These are phyloP conservation scores for Pitta sordida DNA, from an alignment of 2,113 vertebrate species.

Conservation along the genomic window DNA sequence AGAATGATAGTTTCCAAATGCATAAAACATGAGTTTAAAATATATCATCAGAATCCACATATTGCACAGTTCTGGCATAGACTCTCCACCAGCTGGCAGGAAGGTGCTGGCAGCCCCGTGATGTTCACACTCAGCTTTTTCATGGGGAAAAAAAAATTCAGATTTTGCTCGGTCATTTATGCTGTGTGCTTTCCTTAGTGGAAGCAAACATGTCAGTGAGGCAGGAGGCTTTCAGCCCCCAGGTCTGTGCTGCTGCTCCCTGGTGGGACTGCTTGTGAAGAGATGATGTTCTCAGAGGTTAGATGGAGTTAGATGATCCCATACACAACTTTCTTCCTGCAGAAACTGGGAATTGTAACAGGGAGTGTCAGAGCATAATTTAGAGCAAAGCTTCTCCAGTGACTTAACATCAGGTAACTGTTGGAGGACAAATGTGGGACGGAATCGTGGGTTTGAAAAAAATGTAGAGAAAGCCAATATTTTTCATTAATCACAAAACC, in stretches of 20 bases:
- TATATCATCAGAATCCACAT: not conserved
- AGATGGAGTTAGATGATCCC: rapidly evolving
- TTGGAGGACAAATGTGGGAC: not conserved
- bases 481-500: not conserved
- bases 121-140: not conserved
- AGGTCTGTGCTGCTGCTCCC: not conserved
- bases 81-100: constrained; percentile 5
- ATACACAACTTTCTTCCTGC: not conserved
- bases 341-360: not conserved
- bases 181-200: not conserved
- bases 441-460: not conserved
- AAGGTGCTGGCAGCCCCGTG: not conserved
- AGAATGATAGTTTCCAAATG: not conserved
- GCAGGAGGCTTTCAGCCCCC: not conserved
- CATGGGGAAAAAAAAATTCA: not conserved
- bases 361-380: not conserved
- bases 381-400: not conserved
- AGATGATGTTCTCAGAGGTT: not conserved
- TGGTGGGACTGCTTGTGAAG: not conserved
- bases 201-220: not conserved
- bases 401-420: not conserved
- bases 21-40: not conserved
- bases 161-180: not conserved
- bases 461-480: not conserved
- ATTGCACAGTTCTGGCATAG: not conserved